These are phyloP conservation scores for Grammomys dolichurus DNA, from an alignment of 2,113 vertebrate genomes.

Conservation along the genomic window DNA sequence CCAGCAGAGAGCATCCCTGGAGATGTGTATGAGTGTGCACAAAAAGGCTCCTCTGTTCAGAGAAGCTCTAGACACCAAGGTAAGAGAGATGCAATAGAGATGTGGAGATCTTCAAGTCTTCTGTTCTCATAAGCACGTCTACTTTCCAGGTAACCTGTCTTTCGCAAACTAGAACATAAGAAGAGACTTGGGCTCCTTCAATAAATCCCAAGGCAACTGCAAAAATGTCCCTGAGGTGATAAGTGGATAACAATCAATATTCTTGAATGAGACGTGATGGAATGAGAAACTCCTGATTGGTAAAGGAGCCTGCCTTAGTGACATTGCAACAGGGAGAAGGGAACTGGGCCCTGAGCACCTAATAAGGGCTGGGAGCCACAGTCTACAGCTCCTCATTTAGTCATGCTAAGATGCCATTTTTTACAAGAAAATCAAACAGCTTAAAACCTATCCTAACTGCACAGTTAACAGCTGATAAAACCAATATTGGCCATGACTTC, in stretches of 20 bases:
- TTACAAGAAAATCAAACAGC: background rate
- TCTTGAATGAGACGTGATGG: background rate
- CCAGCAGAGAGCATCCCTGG: background rate
- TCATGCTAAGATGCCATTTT: background rate
- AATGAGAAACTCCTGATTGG: background rate
- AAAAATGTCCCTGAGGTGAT: background rate
- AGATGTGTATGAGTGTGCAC: background rate
- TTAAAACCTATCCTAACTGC: background rate
- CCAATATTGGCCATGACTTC: background rate
- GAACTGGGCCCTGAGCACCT: background rate
- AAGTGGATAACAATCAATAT: background rate
- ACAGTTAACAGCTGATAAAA: background rate
- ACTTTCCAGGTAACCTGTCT: background rate
- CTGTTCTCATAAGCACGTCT: background rate
- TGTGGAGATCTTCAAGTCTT: background rate
- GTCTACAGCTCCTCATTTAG: background rate
- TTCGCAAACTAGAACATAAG: background rate
- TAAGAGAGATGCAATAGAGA: background rate
- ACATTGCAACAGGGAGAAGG: background rate
- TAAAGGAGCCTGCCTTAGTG: conserved; percentile 13
- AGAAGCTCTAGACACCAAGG: background rate
- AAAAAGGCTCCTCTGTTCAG: background rate
- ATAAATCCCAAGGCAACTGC: conserved; percentile 39
- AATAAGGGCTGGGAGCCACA: background rate
- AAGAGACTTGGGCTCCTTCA: background rate